A percentile compares a stretch with the other conserved stretches of the same genome.
Conservation (phyloP, 2,113 vertebrate genomes). For the Cynoglossus semilaevis region DNA sequence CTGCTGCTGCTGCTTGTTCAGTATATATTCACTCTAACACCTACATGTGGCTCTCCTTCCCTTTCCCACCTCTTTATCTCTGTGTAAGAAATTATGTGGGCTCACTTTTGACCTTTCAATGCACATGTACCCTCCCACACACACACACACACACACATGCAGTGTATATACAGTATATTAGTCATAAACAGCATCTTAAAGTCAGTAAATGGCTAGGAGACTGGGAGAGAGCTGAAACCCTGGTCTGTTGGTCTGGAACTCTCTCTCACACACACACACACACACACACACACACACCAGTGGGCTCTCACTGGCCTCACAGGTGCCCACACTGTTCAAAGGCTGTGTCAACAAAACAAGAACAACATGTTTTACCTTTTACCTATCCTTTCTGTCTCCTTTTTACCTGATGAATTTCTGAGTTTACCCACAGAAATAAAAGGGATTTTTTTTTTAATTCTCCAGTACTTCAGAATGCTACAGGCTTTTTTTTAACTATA, state of each 20-base stretch:
- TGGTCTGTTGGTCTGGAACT: background rate
- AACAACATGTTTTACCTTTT: slow-evolving; percentile 26
- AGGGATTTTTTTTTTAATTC: slow-evolving; percentile 62
- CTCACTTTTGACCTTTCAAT: slow-evolving; percentile 63
- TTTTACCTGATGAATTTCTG: slow-evolving; percentile 55
- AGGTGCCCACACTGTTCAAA: slow-evolving; percentile 17
- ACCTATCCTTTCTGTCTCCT: slow-evolving; percentile 14
- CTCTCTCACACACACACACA: no score
- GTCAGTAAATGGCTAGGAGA: slow-evolving; percentile 29
- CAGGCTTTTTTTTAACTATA: slow-evolving; percentile 59
- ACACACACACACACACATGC: slow-evolving; percentile 25
- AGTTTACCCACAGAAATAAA: slow-evolving; percentile 50
- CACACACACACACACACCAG: no score
- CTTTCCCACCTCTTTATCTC: slow-evolving; percentile 46
- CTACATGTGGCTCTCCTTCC: slow-evolving; percentile 28
- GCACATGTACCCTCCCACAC: slow-evolving; percentile 58
- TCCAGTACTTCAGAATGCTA: slow-evolving; percentile 41
- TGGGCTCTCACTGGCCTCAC: no score
- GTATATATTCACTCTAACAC: slow-evolving; percentile 53
- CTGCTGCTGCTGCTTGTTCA: no score
- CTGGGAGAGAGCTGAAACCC: slow-evolving; percentile 30
- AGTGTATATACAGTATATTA: background rate
- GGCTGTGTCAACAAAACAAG: slow-evolving; percentile 16
- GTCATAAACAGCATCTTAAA: no score
- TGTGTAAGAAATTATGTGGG: slow-evolving; percentile 59